Evolutionary conservation across 2,888 invertebrate genomes (phyloP).

Genomic region (Limenitis camilla): DNA sequence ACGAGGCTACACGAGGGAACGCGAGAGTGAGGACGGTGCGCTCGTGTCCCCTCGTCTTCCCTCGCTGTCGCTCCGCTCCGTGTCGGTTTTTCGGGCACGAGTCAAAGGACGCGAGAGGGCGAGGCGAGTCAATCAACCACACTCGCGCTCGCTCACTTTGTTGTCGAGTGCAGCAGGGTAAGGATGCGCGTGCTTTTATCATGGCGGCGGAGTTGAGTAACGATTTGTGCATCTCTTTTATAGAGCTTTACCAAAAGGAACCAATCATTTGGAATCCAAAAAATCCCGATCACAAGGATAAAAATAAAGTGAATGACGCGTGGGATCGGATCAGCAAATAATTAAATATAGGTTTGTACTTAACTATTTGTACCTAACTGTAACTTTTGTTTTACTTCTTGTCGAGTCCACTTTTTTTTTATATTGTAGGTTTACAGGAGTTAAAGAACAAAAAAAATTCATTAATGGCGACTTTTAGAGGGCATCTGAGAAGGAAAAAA

Average conservation of each 20-base stretch:
- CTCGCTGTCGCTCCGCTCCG: conserved; percentile 18
- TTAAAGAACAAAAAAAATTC: background rate
- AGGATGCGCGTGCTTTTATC: background rate
- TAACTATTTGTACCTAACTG: too few species aligned
- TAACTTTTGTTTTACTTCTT: too few species aligned
- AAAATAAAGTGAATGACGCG: background rate
- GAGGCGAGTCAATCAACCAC: background rate
- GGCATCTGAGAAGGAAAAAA: background rate
- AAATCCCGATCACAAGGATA: background rate
- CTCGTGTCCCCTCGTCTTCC: conserved; percentile 17
- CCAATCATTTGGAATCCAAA: background rate
- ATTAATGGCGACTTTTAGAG: background rate
- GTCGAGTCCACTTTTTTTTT: too few species aligned
- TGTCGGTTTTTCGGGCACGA: conserved; percentile 23
- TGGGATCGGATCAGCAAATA: background rate
- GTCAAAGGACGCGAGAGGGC: conserved; percentile 12
- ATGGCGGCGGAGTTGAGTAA: background rate
- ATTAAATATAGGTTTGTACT: background rate
- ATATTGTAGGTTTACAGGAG: too few species aligned
- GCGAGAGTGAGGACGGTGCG: conserved; percentile 17
- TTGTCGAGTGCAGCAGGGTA: background rate
- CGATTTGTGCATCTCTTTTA: background rate
- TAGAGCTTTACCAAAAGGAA: background rate
- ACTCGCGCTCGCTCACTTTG: background rate
- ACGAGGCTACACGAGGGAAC: background rate